A percentile compares a stretch with the other conserved stretches of the same genome.
These are phyloP conservation scores for Stramonita haemastoma DNA, from an alignment of 2,888 invertebrate species.

Conservation along the genomic window DNA sequence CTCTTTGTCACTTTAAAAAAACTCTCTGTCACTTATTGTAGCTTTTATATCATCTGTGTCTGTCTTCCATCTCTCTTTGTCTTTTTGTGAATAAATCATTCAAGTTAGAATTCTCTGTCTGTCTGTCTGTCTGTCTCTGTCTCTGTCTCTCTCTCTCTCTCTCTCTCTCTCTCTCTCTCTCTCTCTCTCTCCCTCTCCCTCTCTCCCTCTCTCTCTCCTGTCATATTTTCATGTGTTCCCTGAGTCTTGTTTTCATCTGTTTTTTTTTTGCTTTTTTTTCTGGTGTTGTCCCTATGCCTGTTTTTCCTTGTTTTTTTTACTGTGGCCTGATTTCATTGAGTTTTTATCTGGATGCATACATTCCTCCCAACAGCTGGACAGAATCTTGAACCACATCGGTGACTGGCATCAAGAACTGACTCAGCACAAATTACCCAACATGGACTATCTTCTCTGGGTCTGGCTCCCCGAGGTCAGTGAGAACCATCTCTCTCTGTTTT, in stretches of 20 bases:
- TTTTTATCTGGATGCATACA: not conserved
- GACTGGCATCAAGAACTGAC: conserved; percentile 23
- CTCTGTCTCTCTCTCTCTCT: too few relatives aligned
- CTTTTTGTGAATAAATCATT: too few relatives aligned
- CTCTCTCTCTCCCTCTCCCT: too few relatives aligned
- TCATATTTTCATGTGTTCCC: too few relatives aligned
- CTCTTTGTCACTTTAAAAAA: not conserved
- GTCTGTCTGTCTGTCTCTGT: too few relatives aligned
- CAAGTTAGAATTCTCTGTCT: too few relatives aligned
- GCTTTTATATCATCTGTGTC: not conserved
- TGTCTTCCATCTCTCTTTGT: not conserved
- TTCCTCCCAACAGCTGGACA: conserved; percentile 35
- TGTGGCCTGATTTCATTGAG: too few relatives aligned
- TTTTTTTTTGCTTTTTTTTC: not conserved
- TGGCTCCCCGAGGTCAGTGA: conserved; percentile 33
- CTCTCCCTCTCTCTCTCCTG: too few relatives aligned
- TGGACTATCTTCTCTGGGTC: conserved; percentile 36
- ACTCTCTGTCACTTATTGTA: too few relatives aligned
- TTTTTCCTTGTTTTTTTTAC: too few relatives aligned
- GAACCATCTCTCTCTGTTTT: too few relatives aligned
- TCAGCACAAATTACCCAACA: conserved; percentile 18
- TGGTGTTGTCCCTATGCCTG: not conserved
- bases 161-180: too few relatives aligned
- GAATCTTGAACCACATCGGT: conserved; percentile 4
- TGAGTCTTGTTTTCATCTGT: not conserved